A percentile compares a stretch with the other conserved stretches of the same genome.
These are phyloP conservation scores for Agelas oroides DNA, from an alignment of 37 sponge, comb jelly and placozoan species.

Conservation along the genomic window DNA sequence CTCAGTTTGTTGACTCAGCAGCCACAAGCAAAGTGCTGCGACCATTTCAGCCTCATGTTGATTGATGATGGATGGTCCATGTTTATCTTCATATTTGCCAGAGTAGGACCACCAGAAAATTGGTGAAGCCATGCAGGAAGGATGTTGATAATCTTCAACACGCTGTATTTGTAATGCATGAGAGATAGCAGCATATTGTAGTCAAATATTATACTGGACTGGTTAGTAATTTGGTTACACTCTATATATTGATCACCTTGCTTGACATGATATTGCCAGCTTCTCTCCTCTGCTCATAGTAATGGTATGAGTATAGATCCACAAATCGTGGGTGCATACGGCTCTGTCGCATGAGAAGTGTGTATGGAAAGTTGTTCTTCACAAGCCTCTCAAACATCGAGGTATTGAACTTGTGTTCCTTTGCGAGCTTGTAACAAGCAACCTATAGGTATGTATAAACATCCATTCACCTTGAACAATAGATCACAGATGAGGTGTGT, in stretches of 20 bases:
- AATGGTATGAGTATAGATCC: slow-evolving; percentile 28
- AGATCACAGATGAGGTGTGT: too few species aligned
- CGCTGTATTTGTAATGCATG: too few species aligned
- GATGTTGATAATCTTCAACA: neutral
- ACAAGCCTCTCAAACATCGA: slow-evolving; percentile 38
- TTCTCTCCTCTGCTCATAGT: slow-evolving; percentile 4
- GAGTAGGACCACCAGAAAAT: slow-evolving; percentile 39
- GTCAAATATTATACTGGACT: neutral
- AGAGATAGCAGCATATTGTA: too few species aligned
- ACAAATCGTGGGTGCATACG: slow-evolving; percentile 32
- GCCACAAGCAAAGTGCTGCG: slow-evolving; percentile 32
- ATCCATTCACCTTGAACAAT: neutral
- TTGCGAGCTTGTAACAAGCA: neutral
- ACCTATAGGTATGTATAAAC: slow-evolving; percentile 7
- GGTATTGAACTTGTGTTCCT: slow-evolving; percentile 3
- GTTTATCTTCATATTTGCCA: neutral
- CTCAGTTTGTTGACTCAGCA: slow-evolving; percentile 1
- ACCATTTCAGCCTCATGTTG: slow-evolving; percentile 34
- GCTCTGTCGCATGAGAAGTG: slow-evolving; percentile 7
- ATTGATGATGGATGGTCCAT: neutral
- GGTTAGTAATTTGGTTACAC: too few species aligned
- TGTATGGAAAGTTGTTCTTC: neutral
- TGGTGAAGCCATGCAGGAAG: slow-evolving; percentile 19
- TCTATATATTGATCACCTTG: slow-evolving; percentile 11
- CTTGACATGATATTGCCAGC: neutral